Evolutionary conservation across 2,888 invertebrate species (phyloP).

Genomic region (Drosophila lacicola): DNA sequence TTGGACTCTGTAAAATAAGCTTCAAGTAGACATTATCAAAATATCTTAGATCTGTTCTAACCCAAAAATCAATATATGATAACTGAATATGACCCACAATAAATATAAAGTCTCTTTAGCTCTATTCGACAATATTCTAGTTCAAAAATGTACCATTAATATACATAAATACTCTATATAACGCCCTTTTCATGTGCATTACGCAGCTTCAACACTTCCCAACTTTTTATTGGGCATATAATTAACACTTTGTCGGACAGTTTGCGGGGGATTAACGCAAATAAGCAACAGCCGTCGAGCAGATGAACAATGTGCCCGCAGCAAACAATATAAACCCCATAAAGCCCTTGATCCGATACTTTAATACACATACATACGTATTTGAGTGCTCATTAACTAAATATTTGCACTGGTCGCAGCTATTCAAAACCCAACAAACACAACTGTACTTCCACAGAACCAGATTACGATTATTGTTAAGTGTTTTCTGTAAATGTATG

Average conservation of each 20-base stretch:
- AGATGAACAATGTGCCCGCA: constrained; percentile 14
- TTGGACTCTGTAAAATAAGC: too few relatives aligned
- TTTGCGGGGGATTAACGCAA: constrained; percentile 35
- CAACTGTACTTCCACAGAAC: constrained; percentile 33
- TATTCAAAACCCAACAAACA: constrained; percentile 4
- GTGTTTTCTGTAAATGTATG: not conserved
- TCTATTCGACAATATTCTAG: too few relatives aligned
- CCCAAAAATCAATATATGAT: not conserved
- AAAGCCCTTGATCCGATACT: constrained; percentile 41
- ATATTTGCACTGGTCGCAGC: constrained; percentile 5
- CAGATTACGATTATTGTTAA: not conserved
- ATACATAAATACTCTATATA: too few relatives aligned
- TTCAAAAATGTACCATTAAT: too few relatives aligned
- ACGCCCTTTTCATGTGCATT: constrained; percentile 5
- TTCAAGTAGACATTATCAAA: too few relatives aligned
- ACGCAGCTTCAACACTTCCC: not conserved
- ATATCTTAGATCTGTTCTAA: not conserved
- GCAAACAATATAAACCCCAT: constrained; percentile 35
- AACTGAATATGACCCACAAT: too few relatives aligned
- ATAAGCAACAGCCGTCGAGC: constrained; percentile 20
- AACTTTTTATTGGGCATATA: constrained; percentile 29
- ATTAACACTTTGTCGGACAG: constrained; percentile 53
- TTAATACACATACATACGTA: not conserved
- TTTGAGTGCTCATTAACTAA: constrained; percentile 12
- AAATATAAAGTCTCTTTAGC: too few relatives aligned